Percentiles rank a stretch among this genome's conserved stretches.
phyloP scores from a whole-genome alignment of 2,113 vertebrate genomes.

The Gallinago media region DNA sequence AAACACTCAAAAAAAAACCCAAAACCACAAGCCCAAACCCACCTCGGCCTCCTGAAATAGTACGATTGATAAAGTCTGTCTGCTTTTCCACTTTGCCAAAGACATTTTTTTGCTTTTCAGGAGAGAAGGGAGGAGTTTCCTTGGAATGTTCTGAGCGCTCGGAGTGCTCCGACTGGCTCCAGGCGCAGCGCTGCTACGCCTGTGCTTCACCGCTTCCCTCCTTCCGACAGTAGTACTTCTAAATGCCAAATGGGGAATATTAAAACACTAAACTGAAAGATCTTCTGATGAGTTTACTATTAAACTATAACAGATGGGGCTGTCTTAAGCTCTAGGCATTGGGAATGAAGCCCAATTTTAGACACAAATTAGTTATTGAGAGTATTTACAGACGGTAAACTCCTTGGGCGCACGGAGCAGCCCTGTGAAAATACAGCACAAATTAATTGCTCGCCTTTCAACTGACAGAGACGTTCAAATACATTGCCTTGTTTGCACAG shows the following conservation, averaged over 20 bases:
- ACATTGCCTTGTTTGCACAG: constrained; percentile 5
- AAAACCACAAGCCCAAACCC: not conserved
- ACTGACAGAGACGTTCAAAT: constrained; percentile 21
- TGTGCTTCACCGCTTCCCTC: not conserved
- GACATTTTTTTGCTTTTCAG: constrained; percentile 45
- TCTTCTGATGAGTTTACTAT: constrained; percentile 69
- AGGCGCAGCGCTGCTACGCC: not conserved
- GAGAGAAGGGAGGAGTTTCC: constrained; percentile 48
- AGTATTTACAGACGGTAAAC: constrained; percentile 71
- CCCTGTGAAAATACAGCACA: constrained; percentile 20
- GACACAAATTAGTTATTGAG: constrained; percentile 71
- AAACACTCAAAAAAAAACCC: no score
- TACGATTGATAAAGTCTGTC: not conserved
- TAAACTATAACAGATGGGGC: constrained; percentile 74
- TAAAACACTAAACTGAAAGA: constrained; percentile 63
- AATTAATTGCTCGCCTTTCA: constrained; percentile 32
- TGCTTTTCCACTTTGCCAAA: constrained; percentile 8
- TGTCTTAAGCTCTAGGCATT: constrained; percentile 64
- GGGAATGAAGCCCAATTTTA: constrained; percentile 62
- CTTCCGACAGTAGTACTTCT: constrained; percentile 49
- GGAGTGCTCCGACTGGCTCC: not conserved
- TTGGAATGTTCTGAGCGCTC: not conserved
- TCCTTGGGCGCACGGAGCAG: constrained; percentile 18
- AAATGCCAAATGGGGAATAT: constrained; percentile 58
- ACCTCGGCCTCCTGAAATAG: not conserved